phyloP scores from a whole-genome alignment of 1,140 invertebrate species.

The Trachymyrmex cornetzi region DNA sequence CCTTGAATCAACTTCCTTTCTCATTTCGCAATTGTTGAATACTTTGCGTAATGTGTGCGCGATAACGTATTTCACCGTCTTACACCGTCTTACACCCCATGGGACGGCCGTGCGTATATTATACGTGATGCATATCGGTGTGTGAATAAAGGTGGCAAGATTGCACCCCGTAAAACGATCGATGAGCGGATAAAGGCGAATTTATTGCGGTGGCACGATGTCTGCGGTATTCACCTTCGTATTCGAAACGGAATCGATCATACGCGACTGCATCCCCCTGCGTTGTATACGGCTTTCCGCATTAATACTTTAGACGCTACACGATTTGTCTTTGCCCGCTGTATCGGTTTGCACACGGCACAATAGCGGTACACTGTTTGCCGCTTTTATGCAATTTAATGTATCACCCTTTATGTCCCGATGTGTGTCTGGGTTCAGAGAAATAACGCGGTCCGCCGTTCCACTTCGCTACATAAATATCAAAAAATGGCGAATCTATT shows the following conservation, averaged over 20 bases:
- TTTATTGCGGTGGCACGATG: constrained; percentile 49
- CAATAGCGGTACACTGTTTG: constrained; percentile 22
- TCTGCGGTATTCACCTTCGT: constrained; percentile 31
- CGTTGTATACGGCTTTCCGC: constrained; percentile 37
- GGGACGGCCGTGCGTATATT: constrained; percentile 21
- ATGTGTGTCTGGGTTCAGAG: neutral
- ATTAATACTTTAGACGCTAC: constrained; percentile 48
- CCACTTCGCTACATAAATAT: constrained; percentile 21
- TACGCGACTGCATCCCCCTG: constrained; percentile 26
- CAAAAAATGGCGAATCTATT: constrained; percentile 27
- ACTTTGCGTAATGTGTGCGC: constrained; percentile 1
- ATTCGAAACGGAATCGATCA: constrained; percentile 50
- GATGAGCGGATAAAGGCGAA: constrained; percentile 56
- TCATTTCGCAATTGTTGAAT: constrained; percentile 43
- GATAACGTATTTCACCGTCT: constrained; percentile 21
- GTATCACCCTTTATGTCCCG: constrained; percentile 6
- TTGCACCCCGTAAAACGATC: constrained; percentile 44
- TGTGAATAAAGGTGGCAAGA: constrained; percentile 49
- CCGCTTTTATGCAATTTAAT: constrained; percentile 45
- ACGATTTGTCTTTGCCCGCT: constrained; percentile 53
- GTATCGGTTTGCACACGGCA: constrained; percentile 27
- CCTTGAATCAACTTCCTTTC: constrained; percentile 28
- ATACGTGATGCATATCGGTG: constrained; percentile 43
- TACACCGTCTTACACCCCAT: neutral
- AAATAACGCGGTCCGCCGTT: constrained; percentile 14